Base-by-base conservation (phyloP, 2,797 vertebrate species). In the Sciurus vulgaris region DNA sequence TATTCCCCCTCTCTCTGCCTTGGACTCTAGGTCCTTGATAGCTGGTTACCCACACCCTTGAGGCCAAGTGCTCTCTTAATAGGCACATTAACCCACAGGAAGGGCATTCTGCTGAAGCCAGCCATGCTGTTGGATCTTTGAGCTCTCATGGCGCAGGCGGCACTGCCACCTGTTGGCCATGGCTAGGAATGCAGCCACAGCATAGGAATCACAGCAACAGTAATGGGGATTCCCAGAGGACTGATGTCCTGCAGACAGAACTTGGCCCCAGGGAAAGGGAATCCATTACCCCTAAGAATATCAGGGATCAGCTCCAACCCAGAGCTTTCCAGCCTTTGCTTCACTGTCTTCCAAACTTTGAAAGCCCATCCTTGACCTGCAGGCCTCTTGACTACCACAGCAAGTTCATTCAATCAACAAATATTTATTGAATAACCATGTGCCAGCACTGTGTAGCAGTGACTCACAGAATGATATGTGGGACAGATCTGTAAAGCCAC, bases 131-230 rank as follows among this genome's bases (percentile, higher is more conserved):
- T 72, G 65, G 49, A 76, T 15, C 70, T 44, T 14, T 5, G 22
- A 44, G 76, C 91, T 17, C 72, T 93, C 56, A 86, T 74, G 84
- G 81, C 54, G 33, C 67, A 72, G 89, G 92, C 96, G 30, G 93
- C 96, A 97, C 95, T 97, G 97, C 97, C 97, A 98, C 97, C 97
- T 98, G 96, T 97, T 97, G 97, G 94, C 91, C 86, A 22, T n/a
- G 44, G n/a, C 38, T 92, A 69, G 81, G 56, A 96, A 79, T 95
- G 91, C 84, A 95, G 51, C 61, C 83, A 94, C 22, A 35, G 59
- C 73, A 20, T 7, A 81, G 49, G 49, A 69, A 26, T 22, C 10
- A n/a, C 49, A n/a, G 11, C 67, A 20, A 13, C 6, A 17, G 35
- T 30, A 12, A 5, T 2, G 17, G 38, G 33, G 35, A 56, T 22